Percentiles rank a stretch among this genome's conserved stretches.
phyloP scores from a whole-genome alignment of 2,888 invertebrate genomes.

The Athalia circularis region DNA sequence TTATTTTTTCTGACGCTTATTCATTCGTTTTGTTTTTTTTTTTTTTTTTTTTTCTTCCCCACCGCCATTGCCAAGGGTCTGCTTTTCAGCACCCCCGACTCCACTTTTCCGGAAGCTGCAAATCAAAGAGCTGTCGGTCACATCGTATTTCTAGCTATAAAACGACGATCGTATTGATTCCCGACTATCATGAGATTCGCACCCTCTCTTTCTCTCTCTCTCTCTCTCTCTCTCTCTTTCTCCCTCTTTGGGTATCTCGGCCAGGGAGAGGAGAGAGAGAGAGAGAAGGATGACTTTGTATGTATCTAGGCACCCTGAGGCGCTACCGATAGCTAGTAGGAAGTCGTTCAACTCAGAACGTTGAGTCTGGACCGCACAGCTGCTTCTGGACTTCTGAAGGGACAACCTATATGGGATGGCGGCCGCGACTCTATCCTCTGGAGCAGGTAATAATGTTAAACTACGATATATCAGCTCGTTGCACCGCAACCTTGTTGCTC shows the following conservation, averaged over 20 bases:
- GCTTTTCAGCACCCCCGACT: too few species aligned
- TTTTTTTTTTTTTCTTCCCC: too few species aligned
- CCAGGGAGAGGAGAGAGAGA: not conserved
- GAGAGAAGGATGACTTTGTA: not conserved
- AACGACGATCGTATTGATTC: constrained; percentile 4
- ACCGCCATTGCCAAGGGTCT: too few species aligned
- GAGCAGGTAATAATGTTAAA: constrained; percentile 39
- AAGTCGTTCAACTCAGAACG: constrained; percentile 29
- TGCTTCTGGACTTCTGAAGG: too few species aligned
- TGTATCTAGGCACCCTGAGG: not conserved
- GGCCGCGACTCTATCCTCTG: constrained; percentile 1
- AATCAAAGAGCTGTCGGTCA: not conserved
- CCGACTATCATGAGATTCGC: not conserved
- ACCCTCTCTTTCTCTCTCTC: too few species aligned
- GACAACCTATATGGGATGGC: too few species aligned
- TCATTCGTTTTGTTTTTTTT: too few species aligned
- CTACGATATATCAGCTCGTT: constrained; percentile 24
- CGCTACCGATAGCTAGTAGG: constrained; percentile 26
- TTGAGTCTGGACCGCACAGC: not conserved
- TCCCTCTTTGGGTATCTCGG: not conserved
- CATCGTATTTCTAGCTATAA: constrained; percentile 4
- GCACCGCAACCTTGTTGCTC: constrained; percentile 43
- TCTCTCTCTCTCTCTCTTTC: too few species aligned
- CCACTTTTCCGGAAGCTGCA: too few species aligned
- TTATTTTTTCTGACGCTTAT: too few species aligned